These are phyloP conservation scores for Drosophila nr. perissopoda DNA, from an alignment of 2,888 invertebrate genomes.

Conservation along the genomic window DNA sequence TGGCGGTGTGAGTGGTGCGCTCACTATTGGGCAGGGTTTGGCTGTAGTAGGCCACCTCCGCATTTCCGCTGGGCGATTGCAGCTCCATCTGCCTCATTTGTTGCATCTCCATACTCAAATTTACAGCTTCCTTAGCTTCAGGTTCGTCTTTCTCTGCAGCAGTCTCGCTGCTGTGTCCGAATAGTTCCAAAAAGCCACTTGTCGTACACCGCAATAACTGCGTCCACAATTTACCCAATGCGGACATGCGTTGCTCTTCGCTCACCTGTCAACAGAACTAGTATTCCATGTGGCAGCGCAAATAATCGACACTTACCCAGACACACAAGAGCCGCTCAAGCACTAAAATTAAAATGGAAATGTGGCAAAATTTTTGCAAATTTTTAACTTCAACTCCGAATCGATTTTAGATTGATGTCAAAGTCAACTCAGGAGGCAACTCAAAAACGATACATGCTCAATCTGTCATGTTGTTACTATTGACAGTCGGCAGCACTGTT, in stretches of 20 bases:
- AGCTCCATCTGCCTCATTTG: background rate
- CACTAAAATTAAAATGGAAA: background rate
- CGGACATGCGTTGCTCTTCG: background rate
- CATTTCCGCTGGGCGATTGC: background rate
- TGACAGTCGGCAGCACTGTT: background rate
- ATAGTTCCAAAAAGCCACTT: background rate
- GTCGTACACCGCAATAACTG: slow-evolving; percentile 2
- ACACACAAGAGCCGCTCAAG: too few relatives aligned
- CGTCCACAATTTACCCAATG: background rate
- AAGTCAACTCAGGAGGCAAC: slow-evolving; percentile 34
- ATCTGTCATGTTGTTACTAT: background rate
- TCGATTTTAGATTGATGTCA: slow-evolving; percentile 18
- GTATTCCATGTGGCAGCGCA: background rate
- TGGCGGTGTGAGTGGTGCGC: background rate
- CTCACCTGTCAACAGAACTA: background rate
- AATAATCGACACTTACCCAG: background rate
- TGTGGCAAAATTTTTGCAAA: background rate
- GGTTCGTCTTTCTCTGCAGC: background rate
- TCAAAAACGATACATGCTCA: slow-evolving; percentile 43
- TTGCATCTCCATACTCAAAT: background rate
- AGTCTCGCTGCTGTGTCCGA: background rate
- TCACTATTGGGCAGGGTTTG: background rate
- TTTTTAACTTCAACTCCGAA: background rate
- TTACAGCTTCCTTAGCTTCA: background rate
- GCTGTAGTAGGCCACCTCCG: background rate